A percentile compares a stretch with the other conserved stretches of the same genome.
These are phyloP conservation scores for Pteromalus puparum DNA, from an alignment of 1,140 invertebrate species.

Conservation along the genomic window DNA sequence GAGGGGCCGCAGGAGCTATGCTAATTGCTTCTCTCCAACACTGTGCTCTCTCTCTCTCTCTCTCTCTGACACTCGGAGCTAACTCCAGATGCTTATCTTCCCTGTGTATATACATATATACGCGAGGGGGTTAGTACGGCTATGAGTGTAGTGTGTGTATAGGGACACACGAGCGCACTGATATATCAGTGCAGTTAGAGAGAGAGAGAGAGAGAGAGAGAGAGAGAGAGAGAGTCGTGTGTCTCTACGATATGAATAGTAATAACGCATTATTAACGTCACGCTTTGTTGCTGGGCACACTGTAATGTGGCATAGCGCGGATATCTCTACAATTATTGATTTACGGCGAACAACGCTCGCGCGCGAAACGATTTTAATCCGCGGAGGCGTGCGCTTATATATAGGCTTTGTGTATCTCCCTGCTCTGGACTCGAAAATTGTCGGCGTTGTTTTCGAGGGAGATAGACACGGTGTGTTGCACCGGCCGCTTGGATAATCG, in stretches of 20 bases:
- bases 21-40: slow-evolving; percentile 38
- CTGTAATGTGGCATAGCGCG: slow-evolving; percentile 16
- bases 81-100: neutral
- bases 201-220: neutral
- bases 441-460: slow-evolving; percentile 17
- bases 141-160: neutral
- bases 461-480: neutral
- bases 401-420: neutral
- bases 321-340: slow-evolving; percentile 29
- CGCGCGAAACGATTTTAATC: slow-evolving; percentile 6
- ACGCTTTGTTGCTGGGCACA: slow-evolving; percentile 30
- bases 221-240: neutral
- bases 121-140: neutral
- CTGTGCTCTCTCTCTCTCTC: too few relatives aligned
- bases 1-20: slow-evolving; percentile 21
- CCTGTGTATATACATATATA: neutral
- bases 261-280: slow-evolving; percentile 45
- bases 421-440: slow-evolving; percentile 11
- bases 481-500: slow-evolving; percentile 43
- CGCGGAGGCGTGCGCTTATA: slow-evolving; percentile 15
- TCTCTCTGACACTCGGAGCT: neutral
- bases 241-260: slow-evolving; percentile 14
- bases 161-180: neutral
- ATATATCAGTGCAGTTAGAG: neutral
- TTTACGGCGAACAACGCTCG: neutral